Conservation (phyloP, 2,888 invertebrate species). For the Lepeophtheirus nordmannii region DNA sequence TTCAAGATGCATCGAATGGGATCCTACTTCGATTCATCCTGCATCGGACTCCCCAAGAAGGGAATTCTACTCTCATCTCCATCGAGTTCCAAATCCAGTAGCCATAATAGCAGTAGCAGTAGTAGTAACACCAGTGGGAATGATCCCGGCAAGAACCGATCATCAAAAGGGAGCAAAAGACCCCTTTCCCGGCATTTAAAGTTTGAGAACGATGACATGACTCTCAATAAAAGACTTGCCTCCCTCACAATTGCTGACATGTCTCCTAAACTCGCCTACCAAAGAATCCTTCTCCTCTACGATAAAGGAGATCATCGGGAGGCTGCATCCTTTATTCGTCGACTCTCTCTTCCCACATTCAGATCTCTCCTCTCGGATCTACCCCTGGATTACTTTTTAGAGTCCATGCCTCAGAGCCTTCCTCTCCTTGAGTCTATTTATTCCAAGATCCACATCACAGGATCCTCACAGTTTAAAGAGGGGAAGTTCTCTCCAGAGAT, state of each 20-base stretch:
- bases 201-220: constrained; percentile 19
- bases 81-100: background rate
- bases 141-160: background rate
- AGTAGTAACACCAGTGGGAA: background rate
- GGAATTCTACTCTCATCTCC: constrained; percentile 15
- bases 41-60: constrained; percentile 10
- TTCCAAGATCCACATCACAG: constrained; percentile 39
- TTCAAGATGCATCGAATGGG: constrained; percentile 16
- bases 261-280: constrained; percentile 39
- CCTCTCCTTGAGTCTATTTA: constrained; percentile 68
- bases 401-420: constrained; percentile 71
- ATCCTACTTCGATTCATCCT: constrained; percentile 12
- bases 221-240: constrained; percentile 27
- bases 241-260: constrained; percentile 35
- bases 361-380: constrained; percentile 50
- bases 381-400: constrained; percentile 69
- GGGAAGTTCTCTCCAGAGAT: constrained; percentile 47
- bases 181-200: constrained; percentile 28
- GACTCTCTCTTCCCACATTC: constrained; percentile 62
- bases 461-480: constrained; percentile 25
- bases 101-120: too few relatives aligned
- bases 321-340: constrained; percentile 59
- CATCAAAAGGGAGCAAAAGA: constrained; percentile 27
- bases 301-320: constrained; percentile 76
- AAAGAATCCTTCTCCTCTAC: constrained; percentile 54